Conservation (phyloP, 1,140 invertebrate genomes). For the Bombus picipes region DNA sequence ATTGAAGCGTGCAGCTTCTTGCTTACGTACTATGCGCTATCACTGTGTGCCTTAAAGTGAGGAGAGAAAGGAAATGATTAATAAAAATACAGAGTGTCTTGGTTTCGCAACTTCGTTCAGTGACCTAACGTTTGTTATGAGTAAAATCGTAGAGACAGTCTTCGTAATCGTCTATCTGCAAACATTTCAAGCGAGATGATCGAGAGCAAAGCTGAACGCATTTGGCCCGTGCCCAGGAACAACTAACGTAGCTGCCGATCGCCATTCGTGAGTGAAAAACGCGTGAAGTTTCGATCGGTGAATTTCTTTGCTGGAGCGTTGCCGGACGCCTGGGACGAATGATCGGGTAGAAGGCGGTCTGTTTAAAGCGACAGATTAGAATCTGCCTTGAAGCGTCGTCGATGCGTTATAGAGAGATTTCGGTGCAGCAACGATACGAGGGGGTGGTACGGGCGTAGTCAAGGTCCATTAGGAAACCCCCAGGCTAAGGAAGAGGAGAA, state of each 20-base stretch:
- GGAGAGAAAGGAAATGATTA: background rate
- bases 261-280: background rate
- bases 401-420: conserved; percentile 52
- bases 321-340: conserved; percentile 35
- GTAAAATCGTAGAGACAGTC: background rate
- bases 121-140: too few species aligned
- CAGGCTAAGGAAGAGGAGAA: conserved; percentile 67
- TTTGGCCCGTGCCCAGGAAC: conserved; percentile 23
- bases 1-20: background rate
- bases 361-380: conserved; percentile 69
- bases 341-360: conserved; percentile 29
- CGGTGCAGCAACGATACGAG: conserved; percentile 25
- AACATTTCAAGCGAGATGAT: conserved; percentile 22
- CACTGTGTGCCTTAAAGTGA: background rate
- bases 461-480: conserved; percentile 80
- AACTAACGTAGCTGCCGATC: conserved; percentile 15
- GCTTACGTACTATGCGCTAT: background rate
- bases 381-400: conserved; percentile 61
- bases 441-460: conserved; percentile 43
- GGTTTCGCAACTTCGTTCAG: background rate
- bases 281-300: background rate
- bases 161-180: background rate
- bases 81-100: too few species aligned
- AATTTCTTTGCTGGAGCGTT: conserved; percentile 46
- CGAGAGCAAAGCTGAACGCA: conserved; percentile 7